Conservation (phyloP, 2,113 vertebrate species). For the Mastomys natalensis region DNA sequence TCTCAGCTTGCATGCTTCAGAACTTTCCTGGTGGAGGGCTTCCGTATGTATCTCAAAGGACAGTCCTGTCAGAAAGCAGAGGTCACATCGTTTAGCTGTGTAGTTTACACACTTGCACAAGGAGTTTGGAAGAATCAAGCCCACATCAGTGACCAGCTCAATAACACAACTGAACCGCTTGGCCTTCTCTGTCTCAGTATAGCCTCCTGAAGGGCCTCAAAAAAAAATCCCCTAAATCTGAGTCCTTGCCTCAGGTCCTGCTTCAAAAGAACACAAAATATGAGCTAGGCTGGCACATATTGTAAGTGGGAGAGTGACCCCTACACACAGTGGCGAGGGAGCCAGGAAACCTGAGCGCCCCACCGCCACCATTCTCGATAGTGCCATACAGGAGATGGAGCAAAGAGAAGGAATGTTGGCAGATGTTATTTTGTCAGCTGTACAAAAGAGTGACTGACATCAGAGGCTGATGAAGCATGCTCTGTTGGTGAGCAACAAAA, state of each 20-base stretch:
- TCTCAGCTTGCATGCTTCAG: not conserved
- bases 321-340: not conserved
- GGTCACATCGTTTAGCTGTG: not conserved
- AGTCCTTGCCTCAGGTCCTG: not conserved
- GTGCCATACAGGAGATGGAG: not conserved
- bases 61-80: accelerated
- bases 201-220: not conserved
- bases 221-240: not conserved
- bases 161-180: accelerated
- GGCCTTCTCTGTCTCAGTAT: no score
- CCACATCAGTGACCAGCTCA: accelerated
- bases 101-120: not conserved
- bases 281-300: not conserved
- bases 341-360: not conserved
- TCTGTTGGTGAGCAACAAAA: no score
- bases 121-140: not conserved
- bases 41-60: not conserved
- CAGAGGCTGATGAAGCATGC: no score
- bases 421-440: not conserved
- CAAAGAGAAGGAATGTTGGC: not conserved
- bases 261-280: not conserved
- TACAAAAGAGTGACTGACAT: not conserved
- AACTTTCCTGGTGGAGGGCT: not conserved
- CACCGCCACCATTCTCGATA: accelerated
- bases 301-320: accelerated